These are phyloP conservation scores for Lontra canadensis DNA, from an alignment of 2,113 vertebrate species.

Conservation along the genomic window DNA sequence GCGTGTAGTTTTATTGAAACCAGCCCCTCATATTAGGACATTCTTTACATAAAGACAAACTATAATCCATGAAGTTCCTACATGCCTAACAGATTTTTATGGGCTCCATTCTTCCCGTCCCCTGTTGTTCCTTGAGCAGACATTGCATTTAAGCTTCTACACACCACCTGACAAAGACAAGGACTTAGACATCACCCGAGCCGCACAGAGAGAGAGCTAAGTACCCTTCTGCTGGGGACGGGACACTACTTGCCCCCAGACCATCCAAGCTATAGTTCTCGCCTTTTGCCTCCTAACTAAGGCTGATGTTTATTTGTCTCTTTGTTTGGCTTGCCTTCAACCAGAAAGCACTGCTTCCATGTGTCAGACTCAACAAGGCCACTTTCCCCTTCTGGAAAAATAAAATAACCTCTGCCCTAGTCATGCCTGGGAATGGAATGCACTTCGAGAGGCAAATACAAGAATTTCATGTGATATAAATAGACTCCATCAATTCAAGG, in stretches of 20 bases:
- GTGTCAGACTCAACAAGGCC: background rate
- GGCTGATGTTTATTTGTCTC: background rate
- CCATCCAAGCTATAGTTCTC: too few relatives aligned
- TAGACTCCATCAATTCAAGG: conserved; percentile 70
- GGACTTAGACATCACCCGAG: background rate
- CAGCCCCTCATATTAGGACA: background rate
- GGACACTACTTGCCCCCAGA: background rate
- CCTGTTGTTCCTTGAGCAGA: background rate
- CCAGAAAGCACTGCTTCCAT: background rate
- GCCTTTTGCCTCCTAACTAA: background rate
- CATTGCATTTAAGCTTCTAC: background rate
- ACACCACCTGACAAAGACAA: background rate
- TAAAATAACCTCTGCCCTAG: background rate
- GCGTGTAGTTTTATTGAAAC: background rate
- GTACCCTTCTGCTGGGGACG: background rate
- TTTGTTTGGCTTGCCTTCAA: background rate
- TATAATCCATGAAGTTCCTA: background rate
- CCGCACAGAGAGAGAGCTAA: background rate
- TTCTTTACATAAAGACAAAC: background rate
- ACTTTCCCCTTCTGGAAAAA: conserved; percentile 5
- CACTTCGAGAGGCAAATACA: conserved; percentile 55
- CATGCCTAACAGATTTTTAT: background rate
- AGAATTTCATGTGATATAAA: conserved; percentile 67
- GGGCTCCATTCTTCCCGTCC: background rate
- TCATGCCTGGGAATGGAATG: background rate